These are phyloP conservation scores for Rhopilema esculentum DNA, from an alignment of 30 jellyfish, hydroid and myxozoan species.

Conservation along the genomic window DNA sequence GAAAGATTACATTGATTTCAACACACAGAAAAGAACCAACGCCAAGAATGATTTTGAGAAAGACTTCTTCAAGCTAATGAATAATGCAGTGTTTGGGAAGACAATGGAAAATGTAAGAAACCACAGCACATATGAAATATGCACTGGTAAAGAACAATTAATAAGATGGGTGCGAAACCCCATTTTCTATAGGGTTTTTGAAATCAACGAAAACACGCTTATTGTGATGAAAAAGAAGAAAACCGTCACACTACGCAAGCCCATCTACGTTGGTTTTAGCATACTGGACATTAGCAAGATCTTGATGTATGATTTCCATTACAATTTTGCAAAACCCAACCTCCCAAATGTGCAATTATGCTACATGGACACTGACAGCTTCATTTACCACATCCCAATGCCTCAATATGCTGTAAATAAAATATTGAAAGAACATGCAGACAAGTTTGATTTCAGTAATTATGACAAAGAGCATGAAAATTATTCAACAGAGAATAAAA, in stretches of 20 bases:
- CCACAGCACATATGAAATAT: conserved; percentile 31
- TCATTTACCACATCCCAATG: conserved; percentile 58
- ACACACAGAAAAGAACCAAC: no score
- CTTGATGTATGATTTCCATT: conserved; percentile 77
- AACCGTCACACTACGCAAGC: conserved; percentile 41
- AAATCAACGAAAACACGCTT: conserved; percentile 7
- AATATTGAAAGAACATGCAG: conserved; percentile 10
- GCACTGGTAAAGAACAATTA: conserved; percentile 4
- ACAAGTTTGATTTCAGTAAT: conserved; percentile 46
- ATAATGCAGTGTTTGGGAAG: conserved; percentile 70
- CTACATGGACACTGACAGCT: conserved; percentile 76
- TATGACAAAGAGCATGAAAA: neutral
- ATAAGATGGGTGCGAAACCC: conserved; percentile 44
- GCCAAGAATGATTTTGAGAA: no score
- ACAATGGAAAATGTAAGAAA: conserved; percentile 76
- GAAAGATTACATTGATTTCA: conserved; percentile 64
- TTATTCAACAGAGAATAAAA: conserved; percentile 28
- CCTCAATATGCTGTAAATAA: conserved; percentile 66
- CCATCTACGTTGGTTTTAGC: conserved; percentile 62
- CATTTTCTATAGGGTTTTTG: conserved; percentile 11
- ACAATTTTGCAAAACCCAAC: conserved; percentile 54
- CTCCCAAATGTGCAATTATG: conserved; percentile 41
- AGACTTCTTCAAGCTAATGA: conserved; percentile 74
- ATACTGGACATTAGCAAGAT: conserved; percentile 69
- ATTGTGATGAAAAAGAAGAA: conserved; percentile 51